Base-by-base conservation (phyloP, 2,888 invertebrate species). In the Dynastes hyllus region DNA sequence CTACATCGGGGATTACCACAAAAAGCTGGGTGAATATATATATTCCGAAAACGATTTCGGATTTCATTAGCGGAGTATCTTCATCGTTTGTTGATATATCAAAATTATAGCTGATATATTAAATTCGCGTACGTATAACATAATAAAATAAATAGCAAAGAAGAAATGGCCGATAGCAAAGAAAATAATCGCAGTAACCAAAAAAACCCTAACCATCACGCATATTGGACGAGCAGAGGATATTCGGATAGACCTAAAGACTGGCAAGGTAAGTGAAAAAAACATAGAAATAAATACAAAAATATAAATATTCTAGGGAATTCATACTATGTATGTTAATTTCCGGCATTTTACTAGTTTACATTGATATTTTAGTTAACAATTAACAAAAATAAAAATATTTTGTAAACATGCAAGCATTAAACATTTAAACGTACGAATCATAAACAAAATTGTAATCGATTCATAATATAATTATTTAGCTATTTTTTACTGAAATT, bases 251-350 rank as follows among this genome's bases (percentile, higher is more conserved):
- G 76, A 11, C 76, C 76, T 37, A 58, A 37, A 2, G 32, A 66
- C 53, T 76, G 76, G 76, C 22, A 80, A 81, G 69, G 69, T 83
- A 80, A 77, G 66, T 80, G 5, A 32, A 32, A 1, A 5, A 32
- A 55, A 3, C 3, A 55, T 55, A 16, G 16, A 8, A 22, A 22
- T 16, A 8, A 53, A 53, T 53, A 53, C 13, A 53, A 55, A 55
- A 8, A 55, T 55, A 8, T 8, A 8, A 22, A 3, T 13, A 53
- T 2, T 53, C n/a, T 53, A 11, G 11, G 13, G 16, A 53, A 13
- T 5, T 13, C 16, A 53, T 16, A 13, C 13, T 13, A 5, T 53
- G 13, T 16, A 16, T 16, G 16, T 16, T 53, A 53, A 53, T 53
- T 50, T 50, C 4, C 13, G 13, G 13, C 9, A 50, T 50, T 11